Evolutionary conservation across 2,888 invertebrate genomes (phyloP).

Genomic region (Drosophila formosana): DNA sequence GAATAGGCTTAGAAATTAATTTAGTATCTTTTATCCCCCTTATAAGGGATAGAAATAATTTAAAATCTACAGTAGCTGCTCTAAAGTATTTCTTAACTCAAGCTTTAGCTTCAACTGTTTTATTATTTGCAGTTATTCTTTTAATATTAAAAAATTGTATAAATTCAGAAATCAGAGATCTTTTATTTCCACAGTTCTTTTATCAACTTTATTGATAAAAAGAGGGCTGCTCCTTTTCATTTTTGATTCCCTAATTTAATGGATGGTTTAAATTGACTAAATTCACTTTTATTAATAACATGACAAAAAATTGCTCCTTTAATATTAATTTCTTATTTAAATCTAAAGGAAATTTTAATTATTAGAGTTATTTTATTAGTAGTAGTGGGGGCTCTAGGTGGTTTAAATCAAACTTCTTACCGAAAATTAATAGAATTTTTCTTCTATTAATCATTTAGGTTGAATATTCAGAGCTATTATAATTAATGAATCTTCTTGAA

Average conservation of each 20-base stretch:
- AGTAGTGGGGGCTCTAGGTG: conserved; percentile 86
- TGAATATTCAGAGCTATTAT: conserved; percentile 86
- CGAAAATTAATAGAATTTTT: conserved; percentile 88
- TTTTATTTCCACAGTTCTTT: conserved; percentile 39
- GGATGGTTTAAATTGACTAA: conserved; percentile 87
- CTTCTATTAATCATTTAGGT: conserved; percentile 88
- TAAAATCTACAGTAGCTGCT: conserved; percentile 86
- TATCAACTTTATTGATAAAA: conserved; percentile 86
- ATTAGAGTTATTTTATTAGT: conserved; percentile 85
- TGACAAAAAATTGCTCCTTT: conserved; percentile 86
- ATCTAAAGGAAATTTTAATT: conserved; percentile 85
- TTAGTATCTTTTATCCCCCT: conserved; percentile 87
- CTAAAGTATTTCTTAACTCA: conserved; percentile 88
- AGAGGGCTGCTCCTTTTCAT: conserved; percentile 87
- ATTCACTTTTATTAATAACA: conserved; percentile 83
- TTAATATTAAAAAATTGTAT: conserved; percentile 73
- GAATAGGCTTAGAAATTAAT: conserved; percentile 89
- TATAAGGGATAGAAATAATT: conserved; percentile 86
- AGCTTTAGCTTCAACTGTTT: conserved; percentile 87
- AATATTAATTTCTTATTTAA: conserved; percentile 86
- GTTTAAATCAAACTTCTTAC: conserved; percentile 86
- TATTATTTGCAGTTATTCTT: conserved; percentile 86
- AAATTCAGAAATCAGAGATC: conserved; percentile 75
- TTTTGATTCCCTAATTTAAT: conserved; percentile 88
- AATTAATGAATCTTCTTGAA: conserved; percentile 86